Conservation (phyloP, 2,888 invertebrate genomes). For the Diachrysia chrysitis region DNA sequence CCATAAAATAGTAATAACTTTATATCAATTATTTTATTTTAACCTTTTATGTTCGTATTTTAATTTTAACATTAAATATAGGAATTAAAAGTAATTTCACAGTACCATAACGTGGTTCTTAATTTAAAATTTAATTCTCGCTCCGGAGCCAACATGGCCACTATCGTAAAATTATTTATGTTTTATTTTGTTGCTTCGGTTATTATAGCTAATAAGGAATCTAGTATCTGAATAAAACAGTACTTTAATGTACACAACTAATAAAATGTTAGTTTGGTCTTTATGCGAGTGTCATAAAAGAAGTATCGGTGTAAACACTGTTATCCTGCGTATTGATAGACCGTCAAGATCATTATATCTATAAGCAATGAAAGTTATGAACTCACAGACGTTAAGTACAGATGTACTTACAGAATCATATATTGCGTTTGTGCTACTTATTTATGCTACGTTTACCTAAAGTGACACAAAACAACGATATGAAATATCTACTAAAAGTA, state of each 20-base stretch:
- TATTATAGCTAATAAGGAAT: conserved; percentile 44
- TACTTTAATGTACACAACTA: conserved; percentile 19
- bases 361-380: not conserved
- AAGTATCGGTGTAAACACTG: conserved; percentile 19
- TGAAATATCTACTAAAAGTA: no score
- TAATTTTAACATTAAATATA: not conserved
- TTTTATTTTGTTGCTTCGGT: conserved; percentile 37
- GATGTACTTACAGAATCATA: not conserved
- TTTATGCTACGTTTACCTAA: no score
- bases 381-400: not conserved
- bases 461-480: no score
- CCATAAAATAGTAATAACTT: conserved; percentile 4
- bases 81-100: conserved; percentile 6
- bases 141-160: conserved; percentile 11
- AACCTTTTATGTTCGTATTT: not conserved
- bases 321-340: conserved; percentile 23
- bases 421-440: no score
- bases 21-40: not conserved
- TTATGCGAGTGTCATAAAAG: conserved; percentile 38
- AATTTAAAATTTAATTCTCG: conserved; percentile 14
- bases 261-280: conserved; percentile 27
- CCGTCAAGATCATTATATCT: conserved; percentile 12
- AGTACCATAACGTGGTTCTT: conserved; percentile 6
- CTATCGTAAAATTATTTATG: conserved; percentile 22
- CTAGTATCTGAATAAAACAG: conserved; percentile 37